These are phyloP conservation scores for Drosophila prosaltans DNA, from an alignment of 1,140 invertebrate species.

Conservation along the genomic window DNA sequence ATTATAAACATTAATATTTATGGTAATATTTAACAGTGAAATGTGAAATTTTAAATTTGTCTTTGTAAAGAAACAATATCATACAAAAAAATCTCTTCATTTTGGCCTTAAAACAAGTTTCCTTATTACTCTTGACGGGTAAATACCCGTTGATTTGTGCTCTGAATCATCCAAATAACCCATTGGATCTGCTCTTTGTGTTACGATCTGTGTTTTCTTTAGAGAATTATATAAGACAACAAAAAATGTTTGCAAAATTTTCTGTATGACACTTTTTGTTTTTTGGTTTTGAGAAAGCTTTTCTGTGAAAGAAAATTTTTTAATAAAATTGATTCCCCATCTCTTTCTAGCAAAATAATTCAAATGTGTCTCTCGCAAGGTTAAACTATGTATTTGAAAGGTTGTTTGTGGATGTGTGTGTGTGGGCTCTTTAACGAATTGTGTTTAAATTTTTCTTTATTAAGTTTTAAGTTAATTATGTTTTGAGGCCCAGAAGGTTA, in stretches of 20 bases:
- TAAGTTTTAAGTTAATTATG: constrained; percentile 45
- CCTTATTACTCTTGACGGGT: background rate
- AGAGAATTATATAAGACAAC: constrained; percentile 44
- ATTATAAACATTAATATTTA: constrained; percentile 5
- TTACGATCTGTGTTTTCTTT: constrained; percentile 28
- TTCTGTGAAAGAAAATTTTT: constrained; percentile 38
- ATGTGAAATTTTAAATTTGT: constrained; percentile 2
- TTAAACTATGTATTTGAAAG: constrained; percentile 29
- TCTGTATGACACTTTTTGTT: constrained; percentile 31
- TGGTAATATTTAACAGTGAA: background rate
- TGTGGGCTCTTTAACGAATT: constrained; percentile 24
- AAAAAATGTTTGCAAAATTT: constrained; percentile 6
- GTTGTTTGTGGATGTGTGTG: constrained; percentile 32
- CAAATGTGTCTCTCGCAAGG: constrained; percentile 15
- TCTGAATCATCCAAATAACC: constrained; percentile 7
- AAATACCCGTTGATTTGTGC: constrained; percentile 1
- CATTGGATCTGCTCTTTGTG: constrained; percentile 21
- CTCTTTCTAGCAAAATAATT: constrained; percentile 40
- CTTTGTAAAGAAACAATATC: background rate
- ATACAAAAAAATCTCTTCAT: constrained; percentile 1
- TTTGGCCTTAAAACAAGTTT: constrained; percentile 11
- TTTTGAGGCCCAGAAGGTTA: constrained; percentile 15
- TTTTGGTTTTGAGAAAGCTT: constrained; percentile 13
- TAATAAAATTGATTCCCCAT: constrained; percentile 44
- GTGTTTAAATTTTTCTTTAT: constrained; percentile 34